phyloP scores from a whole-genome alignment of 2,888 invertebrate species.

The Harmothoe impar region DNA sequence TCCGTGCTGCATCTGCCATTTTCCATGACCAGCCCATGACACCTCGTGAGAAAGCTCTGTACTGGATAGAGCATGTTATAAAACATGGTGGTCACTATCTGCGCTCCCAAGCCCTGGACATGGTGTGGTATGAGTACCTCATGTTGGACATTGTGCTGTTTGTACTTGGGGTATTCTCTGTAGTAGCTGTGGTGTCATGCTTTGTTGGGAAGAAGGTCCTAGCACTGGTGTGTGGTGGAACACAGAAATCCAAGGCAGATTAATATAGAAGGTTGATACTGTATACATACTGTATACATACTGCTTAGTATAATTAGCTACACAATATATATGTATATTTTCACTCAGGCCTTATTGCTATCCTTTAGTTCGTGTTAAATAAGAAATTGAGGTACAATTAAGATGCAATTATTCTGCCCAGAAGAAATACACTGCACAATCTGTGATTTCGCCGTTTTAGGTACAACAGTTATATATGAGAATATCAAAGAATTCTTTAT shows the following conservation, averaged over 20 bases:
- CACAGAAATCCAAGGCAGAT: background rate
- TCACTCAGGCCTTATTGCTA: too few species aligned
- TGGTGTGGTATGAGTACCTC: slow-evolving; percentile 44
- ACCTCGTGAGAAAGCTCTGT: slow-evolving; percentile 23
- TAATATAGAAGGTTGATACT: too few species aligned
- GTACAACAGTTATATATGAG: too few species aligned
- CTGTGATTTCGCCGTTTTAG: too few species aligned
- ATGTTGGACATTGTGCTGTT: slow-evolving; percentile 27
- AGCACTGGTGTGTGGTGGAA: background rate
- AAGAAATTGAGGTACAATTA: too few species aligned
- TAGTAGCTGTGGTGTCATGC: background rate
- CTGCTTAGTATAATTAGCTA: too few species aligned
- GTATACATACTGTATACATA: too few species aligned
- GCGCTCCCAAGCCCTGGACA: slow-evolving; percentile 43
- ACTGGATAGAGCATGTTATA: background rate
- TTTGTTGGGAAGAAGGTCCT: background rate
- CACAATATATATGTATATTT: too few species aligned
- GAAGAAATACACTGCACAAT: too few species aligned
- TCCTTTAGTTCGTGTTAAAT: too few species aligned
- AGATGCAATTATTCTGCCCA: too few species aligned
- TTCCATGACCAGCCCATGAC: slow-evolving; percentile 33
- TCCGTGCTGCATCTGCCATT: slow-evolving; percentile 23
- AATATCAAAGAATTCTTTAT: too few species aligned
- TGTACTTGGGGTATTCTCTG: background rate
- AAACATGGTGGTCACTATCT: background rate